Evolutionary conservation across 2,888 invertebrate genomes (phyloP).

Genomic region (Oligia strigilis): DNA sequence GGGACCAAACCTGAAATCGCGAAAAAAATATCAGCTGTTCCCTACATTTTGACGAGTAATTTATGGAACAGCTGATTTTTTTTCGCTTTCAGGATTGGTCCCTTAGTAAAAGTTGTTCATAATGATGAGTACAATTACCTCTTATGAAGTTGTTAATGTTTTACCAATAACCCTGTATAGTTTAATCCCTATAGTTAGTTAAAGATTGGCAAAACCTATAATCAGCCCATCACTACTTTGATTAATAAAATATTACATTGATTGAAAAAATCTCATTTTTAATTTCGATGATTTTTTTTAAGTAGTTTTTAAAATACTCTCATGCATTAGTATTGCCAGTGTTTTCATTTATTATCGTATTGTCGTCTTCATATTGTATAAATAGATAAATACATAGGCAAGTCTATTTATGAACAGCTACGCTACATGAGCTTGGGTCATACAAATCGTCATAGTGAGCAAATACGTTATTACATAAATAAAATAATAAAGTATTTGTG

Average conservation of each 20-base stretch:
- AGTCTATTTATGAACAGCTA: slow-evolving; percentile 7
- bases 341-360: neutral
- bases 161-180: no score
- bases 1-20: no score
- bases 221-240: neutral
- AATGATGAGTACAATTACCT: no score
- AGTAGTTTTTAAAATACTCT: no score
- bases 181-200: no score
- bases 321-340: neutral
- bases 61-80: no score
- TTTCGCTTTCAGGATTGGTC: no score
- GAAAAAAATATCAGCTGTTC: no score
- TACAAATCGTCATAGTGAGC: slow-evolving; percentile 19
- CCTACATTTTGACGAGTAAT: no score
- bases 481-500: neutral
- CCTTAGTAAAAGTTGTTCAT: no score
- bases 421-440: slow-evolving; percentile 12
- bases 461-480: slow-evolving; percentile 4
- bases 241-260: neutral
- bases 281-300: neutral
- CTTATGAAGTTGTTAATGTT: no score
- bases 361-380: neutral
- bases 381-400: neutral
- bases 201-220: no score
- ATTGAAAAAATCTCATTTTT: neutral